These are phyloP conservation scores for Quadriops clusia DNA, from an alignment of 2,888 invertebrate species.

Conservation along the genomic window DNA sequence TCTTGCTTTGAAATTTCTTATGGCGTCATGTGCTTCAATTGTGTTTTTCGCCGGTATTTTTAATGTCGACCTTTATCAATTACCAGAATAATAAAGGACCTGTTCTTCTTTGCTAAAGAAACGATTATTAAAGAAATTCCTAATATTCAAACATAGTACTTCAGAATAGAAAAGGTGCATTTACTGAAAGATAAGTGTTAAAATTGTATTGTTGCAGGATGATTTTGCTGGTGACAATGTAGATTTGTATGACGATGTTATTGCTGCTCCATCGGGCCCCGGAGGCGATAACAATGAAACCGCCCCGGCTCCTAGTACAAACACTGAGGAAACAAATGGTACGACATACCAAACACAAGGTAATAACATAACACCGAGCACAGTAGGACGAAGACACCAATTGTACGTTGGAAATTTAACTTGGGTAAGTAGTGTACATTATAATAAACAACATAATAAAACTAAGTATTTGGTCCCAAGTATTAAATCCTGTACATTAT, in stretches of 20 bases:
- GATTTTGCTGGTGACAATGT: constrained; percentile 79
- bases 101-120: too few relatives aligned
- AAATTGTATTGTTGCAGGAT: constrained; percentile 46
- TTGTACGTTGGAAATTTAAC: constrained; percentile 96
- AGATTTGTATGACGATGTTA: constrained; percentile 92
- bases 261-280: constrained; percentile 60
- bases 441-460: too few relatives aligned
- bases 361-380: constrained; percentile 56
- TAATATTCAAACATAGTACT: too few relatives aligned
- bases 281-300: constrained; percentile 45
- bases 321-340: constrained; percentile 56
- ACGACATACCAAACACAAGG: constrained; percentile 58
- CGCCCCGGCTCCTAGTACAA: constrained; percentile 41
- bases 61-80: constrained; percentile 4
- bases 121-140: too few relatives aligned
- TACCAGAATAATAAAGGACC: neutral
- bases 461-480: neutral
- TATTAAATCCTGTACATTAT: too few relatives aligned
- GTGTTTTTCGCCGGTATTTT: constrained; percentile 10
- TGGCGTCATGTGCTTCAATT: constrained; percentile 2
- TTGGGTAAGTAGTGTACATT: constrained; percentile 82
- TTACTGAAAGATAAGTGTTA: too few relatives aligned
- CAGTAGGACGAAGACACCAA: constrained; percentile 69
- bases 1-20: constrained; percentile 4
- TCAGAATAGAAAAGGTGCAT: too few relatives aligned